A percentile compares a stretch with the other conserved stretches of the same genome.
Evolutionary conservation across 2,888 invertebrate genomes (phyloP).

Genomic region (Crepidodera aurea): DNA sequence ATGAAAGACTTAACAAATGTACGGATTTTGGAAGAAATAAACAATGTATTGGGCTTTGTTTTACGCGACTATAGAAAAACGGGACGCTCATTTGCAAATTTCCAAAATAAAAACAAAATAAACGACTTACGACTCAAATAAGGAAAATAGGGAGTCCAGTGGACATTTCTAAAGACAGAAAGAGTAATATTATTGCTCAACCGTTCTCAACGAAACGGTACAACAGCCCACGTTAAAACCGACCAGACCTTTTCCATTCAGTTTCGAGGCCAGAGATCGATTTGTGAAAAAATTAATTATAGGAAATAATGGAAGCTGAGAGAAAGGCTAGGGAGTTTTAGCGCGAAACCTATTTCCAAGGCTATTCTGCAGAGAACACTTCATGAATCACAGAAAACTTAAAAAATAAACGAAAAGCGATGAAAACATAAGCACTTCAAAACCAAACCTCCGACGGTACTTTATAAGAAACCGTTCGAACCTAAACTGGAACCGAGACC

Average conservation of each 20-base stretch:
- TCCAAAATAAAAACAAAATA: too few species aligned
- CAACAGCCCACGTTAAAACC: slow-evolving; percentile 12
- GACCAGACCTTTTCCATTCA: slow-evolving; percentile 66
- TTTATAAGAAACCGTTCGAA: slow-evolving; percentile 72
- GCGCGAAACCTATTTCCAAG: slow-evolving; percentile 72
- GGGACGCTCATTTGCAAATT: too few species aligned
- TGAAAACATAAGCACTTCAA: slow-evolving; percentile 63
- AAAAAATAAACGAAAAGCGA: slow-evolving; percentile 55
- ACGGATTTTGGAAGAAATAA: too few species aligned
- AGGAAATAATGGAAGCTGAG: slow-evolving; percentile 66
- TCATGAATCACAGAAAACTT: background rate
- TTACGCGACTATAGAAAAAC: too few species aligned
- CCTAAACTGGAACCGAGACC: slow-evolving; percentile 65
- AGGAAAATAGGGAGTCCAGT: too few species aligned
- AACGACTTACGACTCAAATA: too few species aligned
- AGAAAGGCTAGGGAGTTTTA: slow-evolving; percentile 72
- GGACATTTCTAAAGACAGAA: too few species aligned
- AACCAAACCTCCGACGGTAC: slow-evolving; percentile 69
- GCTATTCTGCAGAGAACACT: background rate
- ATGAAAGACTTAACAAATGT: too few species aligned
- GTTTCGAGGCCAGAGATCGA: slow-evolving; percentile 74
- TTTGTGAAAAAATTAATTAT: slow-evolving; percentile 68
- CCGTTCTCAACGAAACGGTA: slow-evolving; percentile 9
- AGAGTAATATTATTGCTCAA: too few species aligned
- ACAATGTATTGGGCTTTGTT: too few species aligned